phyloP scores from a whole-genome alignment of 2,888 invertebrate species.

The Melieria picta region DNA sequence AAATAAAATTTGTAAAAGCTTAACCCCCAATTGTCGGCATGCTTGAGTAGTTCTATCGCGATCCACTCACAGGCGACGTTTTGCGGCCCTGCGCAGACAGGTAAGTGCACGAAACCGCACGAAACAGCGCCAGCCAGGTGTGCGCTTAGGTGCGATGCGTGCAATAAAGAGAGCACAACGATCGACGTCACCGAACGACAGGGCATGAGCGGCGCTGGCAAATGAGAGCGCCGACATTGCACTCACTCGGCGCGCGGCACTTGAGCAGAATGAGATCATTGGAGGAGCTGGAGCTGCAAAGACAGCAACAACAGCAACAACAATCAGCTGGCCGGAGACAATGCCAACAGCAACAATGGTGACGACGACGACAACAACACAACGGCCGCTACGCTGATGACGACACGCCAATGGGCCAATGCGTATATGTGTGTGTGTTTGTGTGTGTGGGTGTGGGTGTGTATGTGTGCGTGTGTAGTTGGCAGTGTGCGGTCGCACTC shows the following conservation, averaged over 20 bases:
- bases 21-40: too few species aligned
- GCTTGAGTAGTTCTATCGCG: too few species aligned
- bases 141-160: too few species aligned
- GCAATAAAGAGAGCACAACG: too few species aligned
- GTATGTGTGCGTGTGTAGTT: not conserved
- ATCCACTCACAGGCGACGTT: too few species aligned
- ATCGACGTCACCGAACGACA: too few species aligned
- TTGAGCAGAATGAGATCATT: slow-evolving; percentile 28
- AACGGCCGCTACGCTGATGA: not conserved
- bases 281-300: slow-evolving; percentile 17
- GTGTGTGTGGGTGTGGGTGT: not conserved
- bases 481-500: not conserved
- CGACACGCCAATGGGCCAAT: not conserved
- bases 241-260: slow-evolving; percentile 4
- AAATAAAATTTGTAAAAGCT: too few species aligned
- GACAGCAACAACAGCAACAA: slow-evolving; percentile 23
- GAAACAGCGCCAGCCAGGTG: too few species aligned
- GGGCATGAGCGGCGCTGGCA: too few species aligned
- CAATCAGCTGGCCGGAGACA: slow-evolving; percentile 34
- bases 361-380: slow-evolving; percentile 15
- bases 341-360: slow-evolving; percentile 30
- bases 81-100: too few species aligned
- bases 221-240: too few species aligned
- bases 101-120: too few species aligned
- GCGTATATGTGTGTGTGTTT: not conserved